phyloP scores from a whole-genome alignment of 2,113 vertebrate genomes.

The Cygnus buccinator region DNA sequence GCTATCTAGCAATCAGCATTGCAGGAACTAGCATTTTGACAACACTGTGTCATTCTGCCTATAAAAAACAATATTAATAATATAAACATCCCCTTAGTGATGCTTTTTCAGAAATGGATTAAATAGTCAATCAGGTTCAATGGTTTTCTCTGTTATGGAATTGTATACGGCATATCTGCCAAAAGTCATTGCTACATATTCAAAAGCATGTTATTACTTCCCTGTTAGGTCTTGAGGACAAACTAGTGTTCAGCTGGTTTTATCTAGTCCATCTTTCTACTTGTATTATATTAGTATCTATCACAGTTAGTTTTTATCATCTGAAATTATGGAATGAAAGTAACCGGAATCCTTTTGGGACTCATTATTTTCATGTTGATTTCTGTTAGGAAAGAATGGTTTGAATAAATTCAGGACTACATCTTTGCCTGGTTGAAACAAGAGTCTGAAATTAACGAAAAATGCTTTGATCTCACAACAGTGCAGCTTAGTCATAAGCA shows the following conservation, averaged over 20 bases:
- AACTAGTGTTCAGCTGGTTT: conserved; percentile 77
- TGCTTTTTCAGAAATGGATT: conserved; percentile 54
- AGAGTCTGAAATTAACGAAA: conserved; percentile 46
- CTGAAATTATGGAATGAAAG: conserved; percentile 58
- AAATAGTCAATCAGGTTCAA: conserved; percentile 68
- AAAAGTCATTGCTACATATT: conserved; percentile 64
- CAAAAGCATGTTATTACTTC: conserved; percentile 63
- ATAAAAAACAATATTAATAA: conserved; percentile 1
- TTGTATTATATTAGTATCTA: conserved; percentile 75
- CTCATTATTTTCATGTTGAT: conserved; percentile 72
- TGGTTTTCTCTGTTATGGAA: conserved; percentile 39
- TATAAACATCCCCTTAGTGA: conserved; percentile 33
- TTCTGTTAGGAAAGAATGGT: conserved; percentile 57
- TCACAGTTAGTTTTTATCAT: conserved; percentile 67
- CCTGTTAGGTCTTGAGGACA: conserved; percentile 72
- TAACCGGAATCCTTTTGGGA: conserved; percentile 52
- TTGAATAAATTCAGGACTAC: conserved; percentile 56
- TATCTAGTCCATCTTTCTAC: conserved; percentile 71
- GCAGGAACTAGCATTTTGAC: conserved; percentile 44
- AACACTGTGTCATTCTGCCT: conserved; percentile 54
- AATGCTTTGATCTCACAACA: conserved; percentile 35
- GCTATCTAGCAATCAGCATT: neutral
- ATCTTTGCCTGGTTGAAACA: conserved; percentile 51
- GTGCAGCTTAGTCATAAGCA: conserved; percentile 40
- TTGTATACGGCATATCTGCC: conserved; percentile 62